Evolutionary conservation across 1,140 invertebrate genomes (phyloP).

Genomic region (Diorhabda carinulata): DNA sequence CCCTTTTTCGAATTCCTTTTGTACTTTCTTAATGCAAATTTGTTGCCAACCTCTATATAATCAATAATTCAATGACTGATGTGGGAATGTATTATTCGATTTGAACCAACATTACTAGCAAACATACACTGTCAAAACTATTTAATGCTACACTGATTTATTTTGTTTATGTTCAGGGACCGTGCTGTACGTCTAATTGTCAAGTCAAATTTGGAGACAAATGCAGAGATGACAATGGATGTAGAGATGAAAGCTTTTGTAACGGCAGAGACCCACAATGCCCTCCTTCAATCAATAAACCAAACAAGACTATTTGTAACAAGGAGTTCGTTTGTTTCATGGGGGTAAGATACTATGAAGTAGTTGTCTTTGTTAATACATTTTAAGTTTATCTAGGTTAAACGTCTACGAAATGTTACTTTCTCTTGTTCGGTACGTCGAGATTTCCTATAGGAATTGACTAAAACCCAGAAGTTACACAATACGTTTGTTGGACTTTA

Average conservation of each 20-base stretch:
- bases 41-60: no score
- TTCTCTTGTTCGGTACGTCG: no score
- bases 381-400: background rate
- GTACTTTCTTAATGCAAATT: no score
- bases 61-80: no score
- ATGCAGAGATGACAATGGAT: conserved; percentile 92
- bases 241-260: conserved; percentile 85
- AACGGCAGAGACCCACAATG: conserved; percentile 79
- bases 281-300: conserved; percentile 86
- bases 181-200: conserved; percentile 90
- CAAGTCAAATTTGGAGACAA: conserved; percentile 79
- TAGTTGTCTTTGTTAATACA: background rate
- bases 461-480: no score
- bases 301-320: conserved; percentile 92
- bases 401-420: background rate
- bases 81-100: no score
- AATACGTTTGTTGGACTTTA: no score
- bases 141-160: background rate
- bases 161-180: conserved; percentile 63
- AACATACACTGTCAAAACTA: background rate
- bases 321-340: conserved; percentile 92
- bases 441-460: no score
- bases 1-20: no score
- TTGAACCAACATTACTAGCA: no score
- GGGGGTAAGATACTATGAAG: conserved; percentile 67